Evolutionary conservation across 2,797 vertebrate genomes (phyloP).

Genomic region (Poecilia picta): DNA sequence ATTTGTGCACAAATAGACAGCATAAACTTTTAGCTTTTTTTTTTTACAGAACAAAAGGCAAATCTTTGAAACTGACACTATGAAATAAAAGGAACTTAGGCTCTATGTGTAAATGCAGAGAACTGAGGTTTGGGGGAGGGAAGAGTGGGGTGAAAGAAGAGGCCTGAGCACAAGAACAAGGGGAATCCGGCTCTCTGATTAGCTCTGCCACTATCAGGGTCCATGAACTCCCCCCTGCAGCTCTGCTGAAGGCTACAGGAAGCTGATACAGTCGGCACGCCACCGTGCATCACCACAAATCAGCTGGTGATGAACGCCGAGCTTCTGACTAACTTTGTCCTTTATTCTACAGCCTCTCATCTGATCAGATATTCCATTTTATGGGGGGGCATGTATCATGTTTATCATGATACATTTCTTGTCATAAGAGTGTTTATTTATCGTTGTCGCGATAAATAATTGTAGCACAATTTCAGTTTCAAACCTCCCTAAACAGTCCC

Average conservation of each 20-base stretch:
- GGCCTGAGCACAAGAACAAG: constrained; percentile 37
- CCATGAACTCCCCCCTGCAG: constrained; percentile 53
- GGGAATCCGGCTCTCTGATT: constrained; percentile 69
- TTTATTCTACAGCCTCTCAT: constrained; percentile 44
- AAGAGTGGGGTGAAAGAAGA: constrained; percentile 24
- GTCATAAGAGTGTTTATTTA: no score
- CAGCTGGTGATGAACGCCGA: constrained; percentile 42
- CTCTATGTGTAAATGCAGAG: constrained; percentile 48
- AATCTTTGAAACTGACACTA: constrained; percentile 79
- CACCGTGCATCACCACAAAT: constrained; percentile 45
- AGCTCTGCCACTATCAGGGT: constrained; percentile 68
- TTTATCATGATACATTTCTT: no score
- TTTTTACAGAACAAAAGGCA: constrained; percentile 70
- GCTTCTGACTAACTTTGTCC: constrained; percentile 41
- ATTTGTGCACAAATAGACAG: constrained; percentile 65
- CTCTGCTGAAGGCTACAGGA: constrained; percentile 43
- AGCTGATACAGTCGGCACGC: constrained; percentile 34
- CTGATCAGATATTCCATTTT: constrained; percentile 8
- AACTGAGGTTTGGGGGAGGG: constrained; percentile 26
- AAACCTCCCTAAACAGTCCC: no score
- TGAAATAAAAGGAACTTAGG: constrained; percentile 78
- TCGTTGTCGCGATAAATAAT: no score
- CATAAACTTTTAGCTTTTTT: constrained; percentile 68
- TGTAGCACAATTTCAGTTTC: no score
- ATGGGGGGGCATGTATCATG: no score